These are phyloP conservation scores for Heterodera schachtii DNA, from an alignment of 1,140 invertebrate genomes.

Conservation along the genomic window DNA sequence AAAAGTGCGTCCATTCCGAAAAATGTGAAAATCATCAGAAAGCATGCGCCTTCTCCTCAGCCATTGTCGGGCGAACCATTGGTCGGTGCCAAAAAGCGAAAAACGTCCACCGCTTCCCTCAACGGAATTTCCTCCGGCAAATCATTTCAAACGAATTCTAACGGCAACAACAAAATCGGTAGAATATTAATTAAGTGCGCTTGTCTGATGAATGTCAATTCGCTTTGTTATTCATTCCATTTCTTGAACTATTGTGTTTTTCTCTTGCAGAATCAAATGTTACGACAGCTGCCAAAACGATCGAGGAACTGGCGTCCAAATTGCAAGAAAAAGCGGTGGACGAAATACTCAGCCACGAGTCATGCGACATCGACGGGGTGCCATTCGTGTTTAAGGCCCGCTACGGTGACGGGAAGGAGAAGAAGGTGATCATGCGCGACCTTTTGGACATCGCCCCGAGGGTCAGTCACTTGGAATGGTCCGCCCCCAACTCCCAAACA, in stretches of 20 bases:
- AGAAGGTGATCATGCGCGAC: not conserved
- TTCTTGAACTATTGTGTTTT: too few relatives aligned
- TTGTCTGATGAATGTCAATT: too few relatives aligned
- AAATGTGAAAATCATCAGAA: too few relatives aligned
- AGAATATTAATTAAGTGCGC: not conserved
- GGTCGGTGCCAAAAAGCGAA: not conserved
- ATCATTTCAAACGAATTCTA: not conserved
- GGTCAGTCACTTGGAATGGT: not conserved
- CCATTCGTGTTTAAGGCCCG: not conserved
- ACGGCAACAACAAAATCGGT: not conserved
- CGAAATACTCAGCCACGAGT: not conserved
- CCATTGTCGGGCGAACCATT: not conserved
- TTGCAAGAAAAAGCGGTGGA: not conserved
- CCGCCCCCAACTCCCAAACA: not conserved
- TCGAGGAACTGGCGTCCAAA: not conserved
- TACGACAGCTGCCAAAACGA: not conserved
- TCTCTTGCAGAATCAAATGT: too few relatives aligned
- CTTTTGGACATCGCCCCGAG: not conserved
- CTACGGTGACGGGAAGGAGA: not conserved
- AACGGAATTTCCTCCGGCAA: not conserved
- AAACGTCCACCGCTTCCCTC: not conserved
- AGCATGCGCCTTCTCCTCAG: too few relatives aligned
- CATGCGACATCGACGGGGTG: not conserved
- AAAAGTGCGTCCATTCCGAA: too few relatives aligned
- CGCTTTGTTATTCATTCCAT: too few relatives aligned